These are phyloP conservation scores for Timema cristinae DNA, from an alignment of 2,888 invertebrate species.

Conservation along the genomic window DNA sequence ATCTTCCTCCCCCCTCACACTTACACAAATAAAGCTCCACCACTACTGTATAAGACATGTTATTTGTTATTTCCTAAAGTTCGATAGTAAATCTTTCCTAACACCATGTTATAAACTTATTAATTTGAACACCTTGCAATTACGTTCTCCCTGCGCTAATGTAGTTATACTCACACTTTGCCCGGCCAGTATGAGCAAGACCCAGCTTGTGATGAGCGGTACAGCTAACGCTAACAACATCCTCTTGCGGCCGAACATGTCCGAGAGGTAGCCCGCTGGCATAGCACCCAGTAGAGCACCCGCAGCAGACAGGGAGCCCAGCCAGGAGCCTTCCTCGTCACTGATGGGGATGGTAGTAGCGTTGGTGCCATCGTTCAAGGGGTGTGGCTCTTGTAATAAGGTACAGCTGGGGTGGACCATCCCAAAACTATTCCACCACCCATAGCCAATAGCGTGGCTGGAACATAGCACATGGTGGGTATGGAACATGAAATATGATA, in stretches of 20 bases:
- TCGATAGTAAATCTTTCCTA: too few relatives aligned
- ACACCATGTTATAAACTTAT: too few relatives aligned
- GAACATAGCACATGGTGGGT: neutral
- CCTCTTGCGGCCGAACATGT: constrained; percentile 33
- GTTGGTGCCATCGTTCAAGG: neutral
- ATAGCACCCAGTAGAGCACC: constrained; percentile 69
- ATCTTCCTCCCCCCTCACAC: too few relatives aligned
- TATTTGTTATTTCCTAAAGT: too few relatives aligned
- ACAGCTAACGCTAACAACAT: constrained; percentile 49
- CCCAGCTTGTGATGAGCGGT: constrained; percentile 67
- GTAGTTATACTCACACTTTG: neutral
- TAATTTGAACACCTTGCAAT: too few relatives aligned
- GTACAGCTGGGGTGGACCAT: constrained; percentile 35
- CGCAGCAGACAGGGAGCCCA: constrained; percentile 65
- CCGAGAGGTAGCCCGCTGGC: constrained; percentile 53
- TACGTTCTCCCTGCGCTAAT: too few relatives aligned
- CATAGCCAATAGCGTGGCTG: constrained; percentile 31
- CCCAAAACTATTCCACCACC: constrained; percentile 34
- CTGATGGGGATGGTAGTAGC: constrained; percentile 40
- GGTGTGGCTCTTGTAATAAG: constrained; percentile 29
- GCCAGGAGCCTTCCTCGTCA: constrained; percentile 63
- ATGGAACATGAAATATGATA: too few relatives aligned
- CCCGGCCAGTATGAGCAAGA: constrained; percentile 54
- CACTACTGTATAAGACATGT: too few relatives aligned
- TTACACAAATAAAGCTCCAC: too few relatives aligned